These are phyloP conservation scores for Drosophila virilis DNA, from an alignment of 1,140 invertebrate genomes.

Conservation along the genomic window DNA sequence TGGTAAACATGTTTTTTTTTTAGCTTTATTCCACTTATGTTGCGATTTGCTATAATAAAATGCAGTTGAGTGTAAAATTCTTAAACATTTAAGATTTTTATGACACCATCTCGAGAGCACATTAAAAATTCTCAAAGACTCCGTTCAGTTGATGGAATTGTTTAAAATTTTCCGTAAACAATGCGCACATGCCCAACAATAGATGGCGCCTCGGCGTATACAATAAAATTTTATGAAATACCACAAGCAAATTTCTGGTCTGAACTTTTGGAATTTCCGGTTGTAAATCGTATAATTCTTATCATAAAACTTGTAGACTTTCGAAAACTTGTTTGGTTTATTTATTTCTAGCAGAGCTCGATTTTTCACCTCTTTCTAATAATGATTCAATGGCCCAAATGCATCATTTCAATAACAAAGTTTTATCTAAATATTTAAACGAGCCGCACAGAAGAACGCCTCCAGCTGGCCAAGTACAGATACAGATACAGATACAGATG, in stretches of 20 bases:
- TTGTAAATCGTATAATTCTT: conserved; percentile 50
- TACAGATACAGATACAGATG: background rate
- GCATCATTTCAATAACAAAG: conserved; percentile 60
- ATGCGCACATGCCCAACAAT: conserved; percentile 17
- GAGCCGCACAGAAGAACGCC: conserved; percentile 37
- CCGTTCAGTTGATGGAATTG: background rate
- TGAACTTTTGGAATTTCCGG: conserved; percentile 48
- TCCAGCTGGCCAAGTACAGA: conserved; percentile 15
- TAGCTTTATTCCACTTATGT: background rate
- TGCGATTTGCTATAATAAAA: background rate
- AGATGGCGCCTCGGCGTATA: conserved; percentile 19
- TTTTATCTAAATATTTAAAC: conserved; percentile 76
- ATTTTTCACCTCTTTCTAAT: conserved; percentile 20
- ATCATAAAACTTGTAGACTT: conserved; percentile 58
- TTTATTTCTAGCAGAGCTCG: conserved; percentile 47
- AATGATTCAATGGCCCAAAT: conserved; percentile 57
- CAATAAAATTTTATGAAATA: conserved; percentile 64
- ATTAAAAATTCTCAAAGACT: conserved; percentile 7
- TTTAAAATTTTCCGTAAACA: conserved; percentile 5
- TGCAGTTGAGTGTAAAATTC: background rate
- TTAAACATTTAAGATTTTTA: background rate
- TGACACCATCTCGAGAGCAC: background rate
- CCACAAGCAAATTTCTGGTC: conserved; percentile 35
- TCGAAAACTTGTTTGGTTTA: conserved; percentile 32
- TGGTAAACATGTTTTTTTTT: background rate